Evolutionary conservation across 1,140 invertebrate genomes (phyloP), one percentile per base, ranked within the genome.

Genomic region (Amphibalanus amphitrite): DNA sequence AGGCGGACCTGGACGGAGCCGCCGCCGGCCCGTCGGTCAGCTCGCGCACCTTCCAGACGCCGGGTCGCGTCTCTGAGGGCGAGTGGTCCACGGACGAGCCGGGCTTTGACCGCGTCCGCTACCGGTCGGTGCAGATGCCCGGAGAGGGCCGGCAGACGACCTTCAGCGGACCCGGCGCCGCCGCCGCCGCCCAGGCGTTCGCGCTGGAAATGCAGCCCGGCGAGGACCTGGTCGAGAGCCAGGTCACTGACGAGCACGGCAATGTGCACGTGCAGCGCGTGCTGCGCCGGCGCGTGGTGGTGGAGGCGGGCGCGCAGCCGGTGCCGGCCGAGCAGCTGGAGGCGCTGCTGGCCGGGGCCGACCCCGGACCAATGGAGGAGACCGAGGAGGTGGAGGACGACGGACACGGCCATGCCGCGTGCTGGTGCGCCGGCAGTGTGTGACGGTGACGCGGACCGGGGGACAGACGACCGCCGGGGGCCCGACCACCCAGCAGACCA

Each of bases 71-170:
- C 71, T 75, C 81, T 71, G 79, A 81, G 73, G 73, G 85, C 72
- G 76, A 79, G 74, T 78, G 83, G 65, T 84, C 82, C 70, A 81
- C 84, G 33, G 78, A 82, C 65, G 76, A 81, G 38, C 69, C 26
- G 3, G 76, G 76, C 26, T 83, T 77, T 73, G 80, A 80, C 10
- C 81, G 82, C 72, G 80, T 78, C 8, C 79, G 82, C 69, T 81
- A 82, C 29, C 77, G 82, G 67, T 80, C 79, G 64, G 80, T 85
- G 28, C 78, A 82, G 77, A 74, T 85, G 71, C 82, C 82, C 6
- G 81, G 83, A 4, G 82, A 85, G 77, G 78, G 85, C 10, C 79
- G 79, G 40, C 82, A 82, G 75, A 78, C 85, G 26, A 84, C 83
- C 23, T 85, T 85, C 74, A 79, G 77, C 72, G 84, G 84, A 17